Evolutionary conservation across 2,888 invertebrate species (phyloP).

Genomic region (Catocala fraxini): DNA sequence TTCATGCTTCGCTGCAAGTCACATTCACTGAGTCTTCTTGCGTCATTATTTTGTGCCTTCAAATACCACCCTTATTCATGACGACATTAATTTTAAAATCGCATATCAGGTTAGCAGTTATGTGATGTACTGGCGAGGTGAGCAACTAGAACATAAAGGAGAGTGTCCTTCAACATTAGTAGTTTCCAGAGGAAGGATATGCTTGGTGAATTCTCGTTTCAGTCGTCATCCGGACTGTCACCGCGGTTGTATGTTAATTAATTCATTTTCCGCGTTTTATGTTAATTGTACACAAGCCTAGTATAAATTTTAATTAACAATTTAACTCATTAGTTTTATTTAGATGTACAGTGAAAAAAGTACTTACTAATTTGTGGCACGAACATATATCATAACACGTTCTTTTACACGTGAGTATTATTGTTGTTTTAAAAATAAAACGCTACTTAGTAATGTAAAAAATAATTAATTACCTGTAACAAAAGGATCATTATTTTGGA

Average conservation of each 20-base stretch:
- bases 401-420: slow-evolving; percentile 38
- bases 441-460: no score
- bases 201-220: slow-evolving; percentile 74
- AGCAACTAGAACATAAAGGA: slow-evolving; percentile 79
- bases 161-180: slow-evolving; percentile 78
- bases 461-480: slow-evolving; percentile 11
- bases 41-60: slow-evolving; percentile 49
- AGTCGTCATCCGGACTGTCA: slow-evolving; percentile 66
- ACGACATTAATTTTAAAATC: slow-evolving; percentile 40
- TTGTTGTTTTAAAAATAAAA: slow-evolving; percentile 7
- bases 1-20: slow-evolving; percentile 79
- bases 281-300: slow-evolving; percentile 16
- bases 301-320: slow-evolving; percentile 20
- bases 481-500: slow-evolving; percentile 27
- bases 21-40: slow-evolving; percentile 72
- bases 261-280: slow-evolving; percentile 48
- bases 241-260: slow-evolving; percentile 62
- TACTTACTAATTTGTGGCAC: background rate
- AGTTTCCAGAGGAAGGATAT: slow-evolving; percentile 73
- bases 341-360: background rate
- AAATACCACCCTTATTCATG: slow-evolving; percentile 57
- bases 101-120: slow-evolving; percentile 27
- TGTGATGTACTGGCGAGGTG: slow-evolving; percentile 66
- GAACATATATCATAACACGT: slow-evolving; percentile 2
- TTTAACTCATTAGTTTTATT: slow-evolving; percentile 12